These are phyloP conservation scores for Charaxes varanes DNA, from an alignment of 1,140 invertebrate species.

Conservation along the genomic window DNA sequence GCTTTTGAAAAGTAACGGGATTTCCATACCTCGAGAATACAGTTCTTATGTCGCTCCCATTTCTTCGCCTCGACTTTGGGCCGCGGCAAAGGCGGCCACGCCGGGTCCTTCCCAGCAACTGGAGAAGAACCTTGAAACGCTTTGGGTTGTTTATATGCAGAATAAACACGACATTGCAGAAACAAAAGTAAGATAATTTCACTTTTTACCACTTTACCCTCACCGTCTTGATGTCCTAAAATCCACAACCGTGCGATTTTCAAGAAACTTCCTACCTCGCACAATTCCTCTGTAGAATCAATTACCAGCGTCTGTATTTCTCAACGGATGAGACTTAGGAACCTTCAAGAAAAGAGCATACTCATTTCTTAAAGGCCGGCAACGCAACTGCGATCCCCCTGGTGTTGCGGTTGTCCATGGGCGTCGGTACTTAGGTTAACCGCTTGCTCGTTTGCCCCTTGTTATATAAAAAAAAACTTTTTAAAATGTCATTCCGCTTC, in stretches of 20 bases:
- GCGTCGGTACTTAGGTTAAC: too few relatives aligned
- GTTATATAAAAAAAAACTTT: background rate
- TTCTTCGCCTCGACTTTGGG: conserved; percentile 72
- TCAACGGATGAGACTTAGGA: too few relatives aligned
- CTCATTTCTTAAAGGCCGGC: too few relatives aligned
- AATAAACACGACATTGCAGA: conserved; percentile 90
- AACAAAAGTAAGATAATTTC: conserved; percentile 74
- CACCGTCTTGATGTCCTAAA: too few relatives aligned
- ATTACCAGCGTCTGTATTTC: too few relatives aligned
- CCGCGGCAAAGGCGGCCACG: conserved; percentile 53
- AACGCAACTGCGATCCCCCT: too few relatives aligned
- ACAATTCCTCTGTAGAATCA: too few relatives aligned
- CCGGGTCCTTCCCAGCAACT: conserved; percentile 28
- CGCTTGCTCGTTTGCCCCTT: too few relatives aligned
- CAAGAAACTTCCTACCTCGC: too few relatives aligned
- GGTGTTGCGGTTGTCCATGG: too few relatives aligned
- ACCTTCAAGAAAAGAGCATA: too few relatives aligned
- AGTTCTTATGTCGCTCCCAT: conserved; percentile 94
- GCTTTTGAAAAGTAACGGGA: conserved; percentile 91
- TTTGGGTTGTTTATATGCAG: conserved; percentile 94
- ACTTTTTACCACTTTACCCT: conserved; percentile 1
- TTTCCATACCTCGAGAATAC: conserved; percentile 94
- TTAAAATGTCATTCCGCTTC: background rate
- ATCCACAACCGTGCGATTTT: too few relatives aligned
- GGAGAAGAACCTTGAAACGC: conserved; percentile 84